These are phyloP conservation scores for Scomber scombrus DNA, from an alignment of 2,113 vertebrate species.

Conservation along the genomic window DNA sequence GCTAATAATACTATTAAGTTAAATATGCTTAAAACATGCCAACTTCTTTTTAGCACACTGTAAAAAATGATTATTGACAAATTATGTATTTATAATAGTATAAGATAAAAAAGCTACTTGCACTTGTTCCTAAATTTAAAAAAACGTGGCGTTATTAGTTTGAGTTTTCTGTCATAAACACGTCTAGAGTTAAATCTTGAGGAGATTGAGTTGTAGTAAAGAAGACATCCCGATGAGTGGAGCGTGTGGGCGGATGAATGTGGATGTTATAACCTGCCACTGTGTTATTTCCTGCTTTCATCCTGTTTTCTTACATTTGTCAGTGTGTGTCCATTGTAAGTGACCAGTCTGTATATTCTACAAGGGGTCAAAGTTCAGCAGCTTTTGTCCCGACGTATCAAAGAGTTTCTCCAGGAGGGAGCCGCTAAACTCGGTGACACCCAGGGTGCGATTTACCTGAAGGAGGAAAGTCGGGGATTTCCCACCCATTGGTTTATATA, in stretches of 20 bases:
- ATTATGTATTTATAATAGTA: too few relatives aligned
- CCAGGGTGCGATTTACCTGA: too few relatives aligned
- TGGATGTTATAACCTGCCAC: constrained; percentile 31
- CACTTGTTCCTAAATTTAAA: too few relatives aligned
- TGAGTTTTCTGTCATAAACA: too few relatives aligned
- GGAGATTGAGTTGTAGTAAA: background rate
- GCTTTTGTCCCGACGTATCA: constrained; percentile 38
- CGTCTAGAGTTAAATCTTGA: background rate
- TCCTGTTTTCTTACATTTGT: constrained; percentile 59
- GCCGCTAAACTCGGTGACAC: background rate
- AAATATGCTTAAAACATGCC: too few relatives aligned
- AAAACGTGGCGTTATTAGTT: too few relatives aligned
- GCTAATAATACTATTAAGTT: too few relatives aligned
- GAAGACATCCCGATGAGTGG: background rate
- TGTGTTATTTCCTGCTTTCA: constrained; percentile 62
- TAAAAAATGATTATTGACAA: too few relatives aligned
- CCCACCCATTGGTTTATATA: too few relatives aligned
- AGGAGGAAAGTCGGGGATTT: too few relatives aligned
- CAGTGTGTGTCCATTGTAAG: constrained; percentile 42
- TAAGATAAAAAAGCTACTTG: too few relatives aligned
- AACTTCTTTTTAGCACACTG: too few relatives aligned
- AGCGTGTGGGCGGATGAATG: constrained; percentile 29
- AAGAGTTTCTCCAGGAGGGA: constrained; percentile 28
- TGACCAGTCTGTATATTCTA: background rate
- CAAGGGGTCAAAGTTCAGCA: constrained; percentile 13